A percentile compares a stretch with the other conserved stretches of the same genome.
Conservation (phyloP, 1,140 invertebrate genomes). For the Potamilus streckersoni region DNA sequence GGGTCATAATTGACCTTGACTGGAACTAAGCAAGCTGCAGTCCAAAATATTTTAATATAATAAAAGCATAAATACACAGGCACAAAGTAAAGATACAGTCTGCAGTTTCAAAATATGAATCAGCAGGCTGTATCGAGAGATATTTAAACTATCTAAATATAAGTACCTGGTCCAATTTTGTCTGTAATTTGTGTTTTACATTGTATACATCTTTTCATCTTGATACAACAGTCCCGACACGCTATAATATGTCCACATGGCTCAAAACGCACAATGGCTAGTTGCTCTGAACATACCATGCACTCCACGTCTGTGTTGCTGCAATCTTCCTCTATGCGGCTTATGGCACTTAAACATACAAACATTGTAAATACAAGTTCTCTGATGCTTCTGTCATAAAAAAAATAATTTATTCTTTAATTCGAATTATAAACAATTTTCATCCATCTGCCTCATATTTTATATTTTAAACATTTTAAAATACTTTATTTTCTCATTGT, state of each 20-base stretch:
- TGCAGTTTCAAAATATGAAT: too few relatives aligned
- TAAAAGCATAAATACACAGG: too few relatives aligned
- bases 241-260: conserved; percentile 82
- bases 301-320: conserved; percentile 69
- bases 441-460: too few relatives aligned
- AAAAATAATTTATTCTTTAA: too few relatives aligned
- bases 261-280: conserved; percentile 76
- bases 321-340: conserved; percentile 22
- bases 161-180: conserved; percentile 61
- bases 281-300: conserved; percentile 78
- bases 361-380: not conserved
- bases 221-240: conserved; percentile 81
- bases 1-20: too few relatives aligned
- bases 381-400: not conserved
- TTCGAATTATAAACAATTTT: too few relatives aligned
- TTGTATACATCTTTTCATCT: conserved; percentile 84
- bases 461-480: too few relatives aligned
- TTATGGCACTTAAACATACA: conserved; percentile 16
- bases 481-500: too few relatives aligned
- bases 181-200: conserved; percentile 76
- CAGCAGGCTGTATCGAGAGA: too few relatives aligned
- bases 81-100: too few relatives aligned
- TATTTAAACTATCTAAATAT: not conserved
- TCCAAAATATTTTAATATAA: too few relatives aligned
- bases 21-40: too few relatives aligned